Percentiles rank a stretch among this genome's conserved stretches.
Conservation (phyloP, 2,113 vertebrate genomes). For the Ammodytes marinus region DNA sequence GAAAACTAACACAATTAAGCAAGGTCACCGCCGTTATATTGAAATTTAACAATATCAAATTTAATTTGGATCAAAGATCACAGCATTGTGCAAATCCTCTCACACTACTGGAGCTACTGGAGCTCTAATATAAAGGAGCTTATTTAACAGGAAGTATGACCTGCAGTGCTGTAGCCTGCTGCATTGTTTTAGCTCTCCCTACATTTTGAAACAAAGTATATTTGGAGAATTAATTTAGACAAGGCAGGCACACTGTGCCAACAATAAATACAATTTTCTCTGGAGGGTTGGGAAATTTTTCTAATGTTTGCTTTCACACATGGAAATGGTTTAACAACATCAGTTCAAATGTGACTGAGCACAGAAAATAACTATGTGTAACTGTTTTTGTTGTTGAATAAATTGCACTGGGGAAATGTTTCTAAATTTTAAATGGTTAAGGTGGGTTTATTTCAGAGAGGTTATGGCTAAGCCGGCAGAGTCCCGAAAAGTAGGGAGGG, state of each 20-base stretch:
- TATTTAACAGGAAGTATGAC: slow-evolving; percentile 7
- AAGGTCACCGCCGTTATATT: slow-evolving; percentile 34
- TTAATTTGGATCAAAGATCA: slow-evolving; percentile 24
- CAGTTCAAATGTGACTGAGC: slow-evolving; percentile 26
- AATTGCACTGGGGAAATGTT: background rate
- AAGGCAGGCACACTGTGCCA: slow-evolving; percentile 28
- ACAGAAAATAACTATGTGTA: slow-evolving; percentile 27
- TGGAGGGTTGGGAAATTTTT: slow-evolving; percentile 20
- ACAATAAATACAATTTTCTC: slow-evolving; percentile 56
- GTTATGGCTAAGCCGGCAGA: background rate
- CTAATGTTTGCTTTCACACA: slow-evolving; percentile 33
- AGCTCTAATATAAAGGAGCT: background rate
- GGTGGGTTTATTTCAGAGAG: background rate
- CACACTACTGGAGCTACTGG: background rate
- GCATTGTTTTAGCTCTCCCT: slow-evolving; percentile 20
- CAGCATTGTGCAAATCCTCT: background rate
- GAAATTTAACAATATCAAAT: slow-evolving; percentile 20
- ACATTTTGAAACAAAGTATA: slow-evolving; percentile 35
- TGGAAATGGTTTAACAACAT: slow-evolving; percentile 24
- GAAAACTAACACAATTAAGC: slow-evolving; percentile 65
- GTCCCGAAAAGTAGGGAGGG: background rate
- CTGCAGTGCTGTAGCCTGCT: slow-evolving; percentile 6
- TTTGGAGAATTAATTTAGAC: slow-evolving; percentile 48
- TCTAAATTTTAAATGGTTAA: background rate
- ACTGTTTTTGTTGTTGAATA: slow-evolving; percentile 4